Evolutionary conservation across 2,888 invertebrate genomes (phyloP).

Genomic region (Polydrusus pterygomalis): DNA sequence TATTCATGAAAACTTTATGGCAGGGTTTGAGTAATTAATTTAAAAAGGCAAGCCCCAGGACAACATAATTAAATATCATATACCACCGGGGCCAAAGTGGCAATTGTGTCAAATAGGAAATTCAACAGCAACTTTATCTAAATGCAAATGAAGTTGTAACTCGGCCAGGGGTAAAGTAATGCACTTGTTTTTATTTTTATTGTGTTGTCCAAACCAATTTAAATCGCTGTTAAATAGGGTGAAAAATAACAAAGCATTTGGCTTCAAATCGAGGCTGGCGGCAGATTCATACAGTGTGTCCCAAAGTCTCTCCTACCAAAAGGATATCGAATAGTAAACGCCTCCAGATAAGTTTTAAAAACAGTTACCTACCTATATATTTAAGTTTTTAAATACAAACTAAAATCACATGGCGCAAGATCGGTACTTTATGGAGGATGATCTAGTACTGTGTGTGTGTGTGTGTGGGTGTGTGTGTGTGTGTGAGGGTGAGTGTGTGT

Average conservation of each 20-base stretch:
- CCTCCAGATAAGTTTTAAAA: no score
- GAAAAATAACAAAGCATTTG: constrained; percentile 38
- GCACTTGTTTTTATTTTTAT: constrained; percentile 41
- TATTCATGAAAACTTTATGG: constrained; percentile 52
- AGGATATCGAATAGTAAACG: no score
- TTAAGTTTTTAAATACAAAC: no score
- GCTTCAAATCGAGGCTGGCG: not conserved
- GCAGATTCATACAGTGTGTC: no score
- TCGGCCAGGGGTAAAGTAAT: constrained; percentile 48
- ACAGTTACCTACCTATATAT: no score
- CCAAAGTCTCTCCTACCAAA: no score
- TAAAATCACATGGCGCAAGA: no score
- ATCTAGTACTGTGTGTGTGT: no score
- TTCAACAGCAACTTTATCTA: constrained; percentile 54
- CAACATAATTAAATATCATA: constrained; percentile 55
- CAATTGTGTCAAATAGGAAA: constrained; percentile 54
- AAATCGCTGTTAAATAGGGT: constrained; percentile 48
- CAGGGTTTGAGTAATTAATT: constrained; percentile 50
- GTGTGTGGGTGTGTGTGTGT: no score
- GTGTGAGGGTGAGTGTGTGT: no score
- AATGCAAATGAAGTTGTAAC: constrained; percentile 52
- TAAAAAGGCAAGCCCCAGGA: constrained; percentile 50
- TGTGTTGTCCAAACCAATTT: constrained; percentile 48
- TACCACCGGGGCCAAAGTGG: constrained; percentile 49
- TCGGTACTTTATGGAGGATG: no score